Evolutionary conservation across 2,113 vertebrate species (phyloP).

Genomic region (Gallinago undulata): DNA sequence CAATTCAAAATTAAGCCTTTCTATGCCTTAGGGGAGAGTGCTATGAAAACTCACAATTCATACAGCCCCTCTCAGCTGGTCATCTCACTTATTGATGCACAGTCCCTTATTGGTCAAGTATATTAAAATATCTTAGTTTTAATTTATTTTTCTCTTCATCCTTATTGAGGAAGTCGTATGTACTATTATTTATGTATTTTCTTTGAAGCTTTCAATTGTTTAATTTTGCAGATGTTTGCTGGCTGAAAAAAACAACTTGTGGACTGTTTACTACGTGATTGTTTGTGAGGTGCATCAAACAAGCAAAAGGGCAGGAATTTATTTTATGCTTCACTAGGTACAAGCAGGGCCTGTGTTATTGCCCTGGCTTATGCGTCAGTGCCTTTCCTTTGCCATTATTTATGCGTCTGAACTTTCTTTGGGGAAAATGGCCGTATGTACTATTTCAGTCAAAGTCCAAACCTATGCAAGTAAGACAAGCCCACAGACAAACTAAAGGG

Average conservation of each 20-base stretch:
- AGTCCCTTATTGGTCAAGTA: background rate
- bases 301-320: background rate
- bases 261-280: background rate
- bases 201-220: background rate
- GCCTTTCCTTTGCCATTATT: background rate
- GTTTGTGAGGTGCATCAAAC: background rate
- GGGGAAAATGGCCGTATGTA: background rate
- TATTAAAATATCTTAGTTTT: background rate
- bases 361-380: background rate
- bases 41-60: background rate
- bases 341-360: background rate
- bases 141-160: background rate
- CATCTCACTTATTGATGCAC: background rate
- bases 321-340: background rate
- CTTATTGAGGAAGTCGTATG: background rate
- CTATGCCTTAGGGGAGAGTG: fast-evolving
- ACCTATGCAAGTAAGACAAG: background rate
- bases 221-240: background rate
- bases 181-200: background rate
- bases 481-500: background rate
- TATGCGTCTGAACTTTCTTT: background rate
- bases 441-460: background rate
- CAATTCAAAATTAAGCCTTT: background rate
- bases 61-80: background rate
- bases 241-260: background rate